These are phyloP conservation scores for Smutsia gigantea DNA, from an alignment of 2,797 vertebrate species.

Conservation along the genomic window DNA sequence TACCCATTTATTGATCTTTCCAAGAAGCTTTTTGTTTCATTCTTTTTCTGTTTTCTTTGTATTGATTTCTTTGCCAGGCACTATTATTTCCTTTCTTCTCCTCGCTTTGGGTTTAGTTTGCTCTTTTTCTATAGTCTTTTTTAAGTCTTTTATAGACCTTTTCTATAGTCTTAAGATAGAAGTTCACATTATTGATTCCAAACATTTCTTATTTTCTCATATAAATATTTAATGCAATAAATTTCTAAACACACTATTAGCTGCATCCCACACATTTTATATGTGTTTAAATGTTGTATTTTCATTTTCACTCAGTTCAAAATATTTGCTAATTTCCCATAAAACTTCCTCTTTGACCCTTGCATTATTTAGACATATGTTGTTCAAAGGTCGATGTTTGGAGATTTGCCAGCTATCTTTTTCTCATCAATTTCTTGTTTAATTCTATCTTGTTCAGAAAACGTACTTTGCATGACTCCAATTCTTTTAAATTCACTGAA, in stretches of 20 bases:
- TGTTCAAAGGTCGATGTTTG: background rate
- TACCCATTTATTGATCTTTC: too few relatives aligned
- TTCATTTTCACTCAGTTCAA: background rate
- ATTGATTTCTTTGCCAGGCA: background rate
- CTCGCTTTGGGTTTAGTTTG: background rate
- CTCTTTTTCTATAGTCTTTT: too few relatives aligned
- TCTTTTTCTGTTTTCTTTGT: too few relatives aligned
- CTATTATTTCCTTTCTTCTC: background rate
- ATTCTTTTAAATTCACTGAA: background rate
- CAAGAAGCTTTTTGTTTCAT: too few relatives aligned
- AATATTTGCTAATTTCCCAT: background rate
- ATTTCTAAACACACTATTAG: too few relatives aligned
- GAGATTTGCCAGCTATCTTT: background rate
- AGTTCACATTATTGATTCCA: background rate
- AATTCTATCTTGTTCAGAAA: background rate
- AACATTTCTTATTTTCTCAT: background rate
- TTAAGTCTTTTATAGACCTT: background rate
- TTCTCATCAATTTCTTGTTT: background rate
- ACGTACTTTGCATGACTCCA: background rate
- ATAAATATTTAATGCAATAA: background rate
- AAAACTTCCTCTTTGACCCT: background rate
- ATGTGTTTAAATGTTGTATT: background rate
- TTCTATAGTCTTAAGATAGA: background rate
- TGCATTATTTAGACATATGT: background rate
- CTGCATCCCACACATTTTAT: background rate